Conservation (phyloP, 2,113 vertebrate genomes). For the Myiopsitta monachus region DNA sequence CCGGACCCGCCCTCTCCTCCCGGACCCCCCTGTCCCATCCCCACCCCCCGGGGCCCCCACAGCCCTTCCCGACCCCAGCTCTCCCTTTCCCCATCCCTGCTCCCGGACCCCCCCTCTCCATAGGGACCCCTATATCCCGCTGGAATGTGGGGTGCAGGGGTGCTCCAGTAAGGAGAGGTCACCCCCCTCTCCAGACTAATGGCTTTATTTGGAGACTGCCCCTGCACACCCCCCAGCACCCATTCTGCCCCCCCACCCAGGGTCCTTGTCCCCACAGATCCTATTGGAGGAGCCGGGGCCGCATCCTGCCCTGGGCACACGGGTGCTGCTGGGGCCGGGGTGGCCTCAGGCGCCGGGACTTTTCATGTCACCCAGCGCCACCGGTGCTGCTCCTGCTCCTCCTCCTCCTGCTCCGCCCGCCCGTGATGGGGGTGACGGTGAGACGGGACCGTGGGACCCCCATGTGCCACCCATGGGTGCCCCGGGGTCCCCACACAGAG, state of each 20-base stretch:
- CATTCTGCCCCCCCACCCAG: not conserved
- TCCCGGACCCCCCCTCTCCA: too few species aligned
- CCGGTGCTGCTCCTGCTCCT: not conserved
- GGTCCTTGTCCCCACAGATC: not conserved
- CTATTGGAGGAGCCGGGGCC: not conserved
- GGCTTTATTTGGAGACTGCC: not conserved
- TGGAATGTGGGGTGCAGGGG: too few species aligned
- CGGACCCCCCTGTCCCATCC: too few species aligned
- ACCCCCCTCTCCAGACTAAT: not conserved
- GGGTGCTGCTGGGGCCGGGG: not conserved
- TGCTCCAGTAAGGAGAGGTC: not conserved
- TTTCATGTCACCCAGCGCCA: not conserved
- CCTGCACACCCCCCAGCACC: not conserved
- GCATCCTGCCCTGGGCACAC: not conserved
- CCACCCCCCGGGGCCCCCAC: not conserved
- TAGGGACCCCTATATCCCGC: not conserved
- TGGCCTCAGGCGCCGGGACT: not conserved
- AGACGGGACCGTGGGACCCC: not conserved
- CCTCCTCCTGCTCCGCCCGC: not conserved
- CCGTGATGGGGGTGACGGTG: not conserved
- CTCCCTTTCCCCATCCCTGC: not conserved
- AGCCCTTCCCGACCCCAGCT: not conserved
- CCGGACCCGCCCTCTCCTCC: too few species aligned
- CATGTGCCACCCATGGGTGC: not conserved
- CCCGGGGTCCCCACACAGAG: not conserved